A percentile compares a stretch with the other conserved stretches of the same genome.
Conservation (phyloP, 2,797 vertebrate species). For the Parambassis ranga region DNA sequence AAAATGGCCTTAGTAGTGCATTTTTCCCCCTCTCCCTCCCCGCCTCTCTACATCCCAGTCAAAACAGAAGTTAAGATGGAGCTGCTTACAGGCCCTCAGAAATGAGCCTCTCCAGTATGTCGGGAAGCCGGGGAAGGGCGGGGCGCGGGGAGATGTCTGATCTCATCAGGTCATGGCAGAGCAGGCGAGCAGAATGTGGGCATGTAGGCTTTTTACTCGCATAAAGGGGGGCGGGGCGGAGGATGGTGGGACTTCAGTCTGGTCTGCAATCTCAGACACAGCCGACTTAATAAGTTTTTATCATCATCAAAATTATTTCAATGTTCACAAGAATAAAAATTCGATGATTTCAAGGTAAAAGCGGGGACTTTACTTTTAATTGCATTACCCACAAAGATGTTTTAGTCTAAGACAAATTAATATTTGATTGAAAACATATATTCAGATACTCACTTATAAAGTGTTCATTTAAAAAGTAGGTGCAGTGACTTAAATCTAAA, state of each 20-base stretch:
- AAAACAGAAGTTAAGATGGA: constrained; percentile 69
- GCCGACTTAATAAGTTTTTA: neutral
- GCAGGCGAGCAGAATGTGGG: constrained; percentile 52
- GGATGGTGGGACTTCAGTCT: constrained; percentile 25
- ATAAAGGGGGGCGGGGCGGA: constrained; percentile 16
- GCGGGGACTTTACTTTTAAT: too few relatives aligned
- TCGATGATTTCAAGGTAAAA: too few relatives aligned
- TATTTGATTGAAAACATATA: too few relatives aligned
- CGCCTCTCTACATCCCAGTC: constrained; percentile 44
- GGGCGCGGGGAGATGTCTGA: constrained; percentile 40
- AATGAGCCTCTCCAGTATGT: constrained; percentile 51
- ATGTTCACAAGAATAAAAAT: too few relatives aligned
- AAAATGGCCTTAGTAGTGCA: constrained; percentile 63
- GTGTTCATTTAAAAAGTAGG: too few relatives aligned
- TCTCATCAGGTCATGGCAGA: constrained; percentile 71
- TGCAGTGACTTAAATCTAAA: neutral
- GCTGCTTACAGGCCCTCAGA: constrained; percentile 56
- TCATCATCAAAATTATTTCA: too few relatives aligned
- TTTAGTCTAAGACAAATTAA: too few relatives aligned
- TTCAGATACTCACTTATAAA: too few relatives aligned
- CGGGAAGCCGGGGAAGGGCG: constrained; percentile 17
- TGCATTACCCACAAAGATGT: too few relatives aligned
- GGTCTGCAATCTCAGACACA: neutral
- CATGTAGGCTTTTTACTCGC: constrained; percentile 19
- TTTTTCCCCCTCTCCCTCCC: neutral